phyloP scores from a whole-genome alignment of 1,140 invertebrate genomes.

The Frieseomelitta varia region DNA sequence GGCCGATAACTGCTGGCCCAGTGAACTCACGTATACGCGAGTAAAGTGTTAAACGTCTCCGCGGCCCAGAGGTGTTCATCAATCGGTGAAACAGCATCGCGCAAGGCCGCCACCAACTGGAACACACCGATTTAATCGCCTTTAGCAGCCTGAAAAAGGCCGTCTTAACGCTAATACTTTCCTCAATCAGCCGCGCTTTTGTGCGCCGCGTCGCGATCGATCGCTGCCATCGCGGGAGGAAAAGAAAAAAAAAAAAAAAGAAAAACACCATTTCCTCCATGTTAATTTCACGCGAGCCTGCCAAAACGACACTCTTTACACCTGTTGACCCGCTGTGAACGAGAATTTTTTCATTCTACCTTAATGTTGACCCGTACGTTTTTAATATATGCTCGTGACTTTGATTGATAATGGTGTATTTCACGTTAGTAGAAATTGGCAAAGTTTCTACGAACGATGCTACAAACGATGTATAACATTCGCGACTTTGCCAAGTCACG shows the following conservation, averaged over 20 bases:
- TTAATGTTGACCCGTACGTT: too few relatives aligned
- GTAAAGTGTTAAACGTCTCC: background rate
- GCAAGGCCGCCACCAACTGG: conserved; percentile 23
- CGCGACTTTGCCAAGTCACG: too few relatives aligned
- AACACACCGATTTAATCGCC: conserved; percentile 22
- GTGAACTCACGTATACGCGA: too few relatives aligned
- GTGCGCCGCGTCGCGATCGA: conserved; percentile 13
- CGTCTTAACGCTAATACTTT: conserved; percentile 29
- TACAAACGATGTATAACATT: too few relatives aligned
- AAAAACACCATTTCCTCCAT: conserved; percentile 2
- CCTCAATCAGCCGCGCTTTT: conserved; percentile 33
- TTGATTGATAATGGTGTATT: too few relatives aligned
- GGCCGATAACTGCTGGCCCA: too few relatives aligned
- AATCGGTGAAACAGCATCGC: background rate
- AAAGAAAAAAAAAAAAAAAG: too few relatives aligned
- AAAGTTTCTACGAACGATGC: too few relatives aligned
- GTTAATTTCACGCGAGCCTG: background rate
- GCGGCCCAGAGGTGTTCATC: background rate
- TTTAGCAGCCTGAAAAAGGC: conserved; percentile 35
- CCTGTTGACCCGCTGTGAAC: background rate
- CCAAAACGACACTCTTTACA: background rate
- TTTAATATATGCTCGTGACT: too few relatives aligned
- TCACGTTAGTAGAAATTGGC: too few relatives aligned
- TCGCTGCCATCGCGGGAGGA: background rate
- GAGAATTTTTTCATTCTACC: too few relatives aligned